Conservation (phyloP, 2,113 vertebrate genomes). For the Corythornis cristatus region DNA sequence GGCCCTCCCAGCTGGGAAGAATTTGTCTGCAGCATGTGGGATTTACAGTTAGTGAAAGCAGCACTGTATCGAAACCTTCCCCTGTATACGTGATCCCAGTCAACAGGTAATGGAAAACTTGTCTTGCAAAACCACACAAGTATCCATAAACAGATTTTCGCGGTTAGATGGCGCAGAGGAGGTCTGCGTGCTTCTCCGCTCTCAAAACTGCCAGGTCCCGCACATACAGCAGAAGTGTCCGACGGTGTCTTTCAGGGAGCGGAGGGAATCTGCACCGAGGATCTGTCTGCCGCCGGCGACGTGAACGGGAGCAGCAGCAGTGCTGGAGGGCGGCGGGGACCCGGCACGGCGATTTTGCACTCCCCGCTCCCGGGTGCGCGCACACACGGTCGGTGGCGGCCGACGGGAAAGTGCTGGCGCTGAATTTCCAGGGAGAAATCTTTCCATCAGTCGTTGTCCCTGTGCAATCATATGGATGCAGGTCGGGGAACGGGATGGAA, state of each 20-base stretch:
- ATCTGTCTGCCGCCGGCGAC: not conserved
- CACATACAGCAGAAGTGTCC: fast-evolving
- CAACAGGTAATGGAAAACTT: not conserved
- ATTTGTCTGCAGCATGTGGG: constrained; percentile 22
- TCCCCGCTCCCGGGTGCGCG: not conserved
- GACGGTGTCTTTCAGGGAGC: not conserved
- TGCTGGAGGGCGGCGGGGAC: not conserved
- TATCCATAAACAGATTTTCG: not conserved
- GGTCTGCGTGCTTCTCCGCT: not conserved
- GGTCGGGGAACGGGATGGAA: not conserved
- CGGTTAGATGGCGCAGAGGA: not conserved
- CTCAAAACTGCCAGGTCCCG: not conserved
- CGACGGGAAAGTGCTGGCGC: fast-evolving
- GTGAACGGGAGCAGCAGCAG: fast-evolving
- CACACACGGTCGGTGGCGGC: not conserved
- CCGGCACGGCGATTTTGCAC: fast-evolving
- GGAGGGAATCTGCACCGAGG: fast-evolving
- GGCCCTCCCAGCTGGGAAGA: constrained; percentile 55
- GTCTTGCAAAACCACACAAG: not conserved
- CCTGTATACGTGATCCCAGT: too few relatives aligned
- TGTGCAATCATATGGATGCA: not conserved
- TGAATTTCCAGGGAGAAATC: not conserved
- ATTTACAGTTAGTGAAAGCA: constrained; percentile 2
- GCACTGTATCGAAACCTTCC: not conserved
- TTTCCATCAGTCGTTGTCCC: not conserved